Conservation (phyloP, 2,888 invertebrate species). For the Agriopis marginaria region DNA sequence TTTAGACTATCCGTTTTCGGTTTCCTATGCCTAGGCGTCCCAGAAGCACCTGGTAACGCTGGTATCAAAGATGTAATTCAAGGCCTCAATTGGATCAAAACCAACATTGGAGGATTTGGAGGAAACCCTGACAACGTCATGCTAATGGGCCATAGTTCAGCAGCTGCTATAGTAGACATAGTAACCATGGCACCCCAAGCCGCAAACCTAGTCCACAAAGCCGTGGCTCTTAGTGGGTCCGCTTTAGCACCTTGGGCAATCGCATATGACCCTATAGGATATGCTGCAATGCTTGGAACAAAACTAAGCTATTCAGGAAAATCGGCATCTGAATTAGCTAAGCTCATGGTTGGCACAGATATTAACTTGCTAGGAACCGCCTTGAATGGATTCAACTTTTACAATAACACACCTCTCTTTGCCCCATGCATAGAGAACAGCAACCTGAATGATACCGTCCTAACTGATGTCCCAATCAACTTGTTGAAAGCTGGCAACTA, state of each 20-base stretch:
- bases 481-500: conserved; percentile 67
- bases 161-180: conserved; percentile 86
- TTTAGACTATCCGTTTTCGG: conserved; percentile 92
- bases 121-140: conserved; percentile 91
- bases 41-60: conserved; percentile 92
- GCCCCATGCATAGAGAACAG: conserved; percentile 75
- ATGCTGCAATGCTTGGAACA: conserved; percentile 62
- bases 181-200: conserved; percentile 68
- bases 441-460: conserved; percentile 59
- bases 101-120: conserved; percentile 79
- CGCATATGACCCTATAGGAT: conserved; percentile 70
- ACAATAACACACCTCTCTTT: conserved; percentile 72
- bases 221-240: conserved; percentile 74
- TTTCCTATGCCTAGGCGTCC: conserved; percentile 87
- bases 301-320: conserved; percentile 64
- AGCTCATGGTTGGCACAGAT: conserved; percentile 57
- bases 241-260: conserved; percentile 76
- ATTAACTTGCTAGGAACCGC: conserved; percentile 54
- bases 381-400: conserved; percentile 61
- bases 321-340: conserved; percentile 59
- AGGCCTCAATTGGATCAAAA: conserved; percentile 91
- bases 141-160: conserved; percentile 93
- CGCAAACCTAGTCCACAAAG: conserved; percentile 69
- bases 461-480: conserved; percentile 68
- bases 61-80: conserved; percentile 94